phyloP scores from a whole-genome alignment of 2,113 vertebrate genomes.

The Seriola dumerili region DNA sequence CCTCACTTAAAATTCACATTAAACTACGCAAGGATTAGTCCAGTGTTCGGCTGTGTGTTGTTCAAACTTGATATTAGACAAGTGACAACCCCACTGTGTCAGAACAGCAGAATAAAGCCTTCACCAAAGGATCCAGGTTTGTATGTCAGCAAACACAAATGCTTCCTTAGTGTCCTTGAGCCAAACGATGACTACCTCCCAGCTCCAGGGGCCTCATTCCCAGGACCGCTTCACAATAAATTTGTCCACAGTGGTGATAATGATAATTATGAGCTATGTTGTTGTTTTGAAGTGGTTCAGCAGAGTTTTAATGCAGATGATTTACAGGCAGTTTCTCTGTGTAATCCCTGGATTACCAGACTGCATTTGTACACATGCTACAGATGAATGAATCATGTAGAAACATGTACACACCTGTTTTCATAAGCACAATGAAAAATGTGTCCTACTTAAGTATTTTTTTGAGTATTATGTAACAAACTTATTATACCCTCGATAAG shows the following conservation, averaged over 20 bases:
- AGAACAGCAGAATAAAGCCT: too few species aligned
- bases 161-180: not conserved
- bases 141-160: not conserved
- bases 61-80: not conserved
- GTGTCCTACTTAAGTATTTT: not conserved
- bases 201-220: slow-evolving; percentile 6
- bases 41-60: too few species aligned
- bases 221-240: not conserved
- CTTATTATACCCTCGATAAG: not conserved
- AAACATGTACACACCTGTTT: not conserved
- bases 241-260: slow-evolving; percentile 22
- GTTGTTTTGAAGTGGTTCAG: slow-evolving; percentile 33
- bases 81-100: not conserved
- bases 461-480: not conserved
- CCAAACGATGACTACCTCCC: not conserved
- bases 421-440: not conserved
- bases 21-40: too few species aligned
- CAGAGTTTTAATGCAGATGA: slow-evolving; percentile 9
- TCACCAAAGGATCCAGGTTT: not conserved
- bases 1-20: too few species aligned
- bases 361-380: slow-evolving; percentile 7
- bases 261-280: slow-evolving; percentile 24
- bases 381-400: slow-evolving; percentile 1
- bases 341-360: slow-evolving; percentile 45
- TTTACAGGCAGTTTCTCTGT: not conserved